These are phyloP conservation scores for Pipistrellus nathusii DNA, from an alignment of 2,797 vertebrate genomes.

Conservation along the genomic window DNA sequence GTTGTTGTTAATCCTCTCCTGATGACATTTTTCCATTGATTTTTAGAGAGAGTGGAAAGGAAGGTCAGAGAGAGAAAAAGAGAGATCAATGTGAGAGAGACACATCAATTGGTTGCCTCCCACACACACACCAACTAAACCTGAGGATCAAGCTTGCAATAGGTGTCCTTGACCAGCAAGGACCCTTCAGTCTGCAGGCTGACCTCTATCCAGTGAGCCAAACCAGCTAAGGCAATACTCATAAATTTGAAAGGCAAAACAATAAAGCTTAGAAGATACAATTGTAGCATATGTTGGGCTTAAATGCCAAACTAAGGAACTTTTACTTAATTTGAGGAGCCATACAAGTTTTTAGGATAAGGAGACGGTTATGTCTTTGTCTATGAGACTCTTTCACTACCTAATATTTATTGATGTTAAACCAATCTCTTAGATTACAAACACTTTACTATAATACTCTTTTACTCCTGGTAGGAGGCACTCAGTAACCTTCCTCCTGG, in stretches of 20 bases:
- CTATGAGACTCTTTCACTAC: not conserved
- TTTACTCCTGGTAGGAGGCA: not conserved
- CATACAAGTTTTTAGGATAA: constrained; percentile 4
- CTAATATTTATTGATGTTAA: not conserved
- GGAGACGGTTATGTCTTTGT: constrained; percentile 18
- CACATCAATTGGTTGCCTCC: too few relatives aligned
- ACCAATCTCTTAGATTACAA: not conserved
- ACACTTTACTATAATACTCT: constrained; percentile 3
- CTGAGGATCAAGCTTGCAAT: too few relatives aligned
- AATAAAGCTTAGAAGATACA: constrained; percentile 39
- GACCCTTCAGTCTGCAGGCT: too few relatives aligned
- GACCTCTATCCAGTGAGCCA: too few relatives aligned
- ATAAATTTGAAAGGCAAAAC: constrained; percentile 53
- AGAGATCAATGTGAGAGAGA: too few relatives aligned
- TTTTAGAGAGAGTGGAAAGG: too few relatives aligned
- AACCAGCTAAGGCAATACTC: too few relatives aligned
- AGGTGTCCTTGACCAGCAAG: too few relatives aligned
- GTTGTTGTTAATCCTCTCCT: too few relatives aligned
- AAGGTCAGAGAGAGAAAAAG: too few relatives aligned
- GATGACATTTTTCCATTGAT: too few relatives aligned
- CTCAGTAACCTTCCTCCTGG: not conserved
- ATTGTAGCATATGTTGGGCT: not conserved
- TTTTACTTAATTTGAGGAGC: constrained; percentile 27
- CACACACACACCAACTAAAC: too few relatives aligned
- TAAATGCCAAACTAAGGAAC: constrained; percentile 25